Evolutionary conservation across 2,113 vertebrate species (phyloP), one percentile per base, ranked within the genome.

Genomic region (Muntiacus muntjak): DNA sequence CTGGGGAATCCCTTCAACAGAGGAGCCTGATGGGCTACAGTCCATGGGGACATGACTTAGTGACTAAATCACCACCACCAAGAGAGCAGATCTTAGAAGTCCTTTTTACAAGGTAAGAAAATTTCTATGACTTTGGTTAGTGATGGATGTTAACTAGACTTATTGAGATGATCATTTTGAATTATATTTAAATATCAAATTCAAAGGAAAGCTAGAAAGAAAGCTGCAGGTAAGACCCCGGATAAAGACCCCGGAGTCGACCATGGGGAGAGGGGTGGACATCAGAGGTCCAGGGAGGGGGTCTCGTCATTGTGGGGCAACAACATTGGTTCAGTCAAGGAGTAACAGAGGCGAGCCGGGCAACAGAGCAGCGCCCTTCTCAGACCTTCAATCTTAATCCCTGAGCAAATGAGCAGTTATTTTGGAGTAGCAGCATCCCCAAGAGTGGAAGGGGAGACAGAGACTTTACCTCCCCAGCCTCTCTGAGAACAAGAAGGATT

Each of bases 301-400:
- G 19, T 45, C 43, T 25, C 2, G 0, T 19, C 36, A 45, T 17
- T 5, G 0, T 67, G 6, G 40, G 58, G 15, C 12, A 6, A 3
- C 16, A 16, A 25, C 3, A 5, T 85, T 30, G 21, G 13, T 19
- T 67, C n/a, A 40, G 30, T 78, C 52, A 60, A 19, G 8, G 13
- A 57, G 36, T 6, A 23, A 43, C 91, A 47, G 43, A 5, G 25
- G 3, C 0, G 10, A 21, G 16, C 23, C 8, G 6, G 30, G 23
- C 15, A 43, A 40, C 3, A 78, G 40, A 43, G 8, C 54, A 33
- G 55, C 2, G 0, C 6, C 12, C 36, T 4, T 54, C 21, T 28
- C 19, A 23, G n/a, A 55, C 2, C 3, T 0, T 23, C 62, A 8
- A 45, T 36, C 15, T 8, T 45, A 5, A 81, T 17, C 30, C 62